Base-by-base conservation (phyloP, 2,797 vertebrate genomes). In the Acanthurus tractus region DNA sequence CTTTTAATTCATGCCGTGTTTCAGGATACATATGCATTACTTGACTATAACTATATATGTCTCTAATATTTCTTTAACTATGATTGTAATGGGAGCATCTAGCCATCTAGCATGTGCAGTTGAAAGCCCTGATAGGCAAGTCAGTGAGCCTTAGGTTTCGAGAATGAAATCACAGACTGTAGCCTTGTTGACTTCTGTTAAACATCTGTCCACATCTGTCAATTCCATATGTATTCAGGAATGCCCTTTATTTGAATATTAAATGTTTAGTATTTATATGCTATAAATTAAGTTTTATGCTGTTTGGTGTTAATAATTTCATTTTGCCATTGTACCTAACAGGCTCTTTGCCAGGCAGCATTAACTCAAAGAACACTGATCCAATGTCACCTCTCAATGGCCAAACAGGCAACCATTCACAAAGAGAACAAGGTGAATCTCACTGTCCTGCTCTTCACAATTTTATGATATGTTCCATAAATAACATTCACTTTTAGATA, bases 351-450 rank as follows among this genome's bases (percentile, higher is more conserved):
- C 6, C 55, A 36, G 36, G 13, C 42, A 1, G 20, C 52, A 9
- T 4, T 22, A 1, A 0, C 0, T 10, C 56, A 29, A 9, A 0
- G 25, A 6, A 0, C 8, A 0, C 0, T 72, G 2, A 0, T 58
- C 0, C 1, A 34, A 0, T 1, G 11, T 2, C 5, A 2, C 0
- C 0, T 8, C 0, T 0, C 17, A 0, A 0, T 12, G 0, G 0
- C 11, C 9, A 23, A 55, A 13, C 1, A 49, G 22, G 0, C 8
- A 15, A 0, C 20, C 8, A 0, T 40, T 8, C 0, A 18, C 29
- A n/a, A 22, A 0, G 11, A 34, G 1, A 0, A 9, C 14, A 9
- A 36, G 17, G 54, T 68, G 6, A 69, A 20, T 36, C 14, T 25
- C 2, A 15, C 17, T 40, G 23, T 50, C 1, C 14, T 46, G 0